phyloP scores from a whole-genome alignment of 2,113 vertebrate species.

The Barnardius zonarius region DNA sequence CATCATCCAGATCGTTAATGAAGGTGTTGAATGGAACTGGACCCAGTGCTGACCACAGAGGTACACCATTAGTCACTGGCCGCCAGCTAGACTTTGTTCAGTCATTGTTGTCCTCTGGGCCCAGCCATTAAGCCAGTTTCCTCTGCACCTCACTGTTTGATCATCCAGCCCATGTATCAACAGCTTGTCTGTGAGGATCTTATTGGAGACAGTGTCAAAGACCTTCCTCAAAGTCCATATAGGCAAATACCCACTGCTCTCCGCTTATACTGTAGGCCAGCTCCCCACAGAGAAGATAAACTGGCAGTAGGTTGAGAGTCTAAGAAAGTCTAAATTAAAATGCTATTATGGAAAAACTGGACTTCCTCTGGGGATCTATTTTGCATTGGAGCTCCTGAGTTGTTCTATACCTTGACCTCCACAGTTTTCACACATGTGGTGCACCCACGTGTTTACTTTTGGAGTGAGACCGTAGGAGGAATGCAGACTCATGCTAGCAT shows the following conservation, averaged over 20 bases:
- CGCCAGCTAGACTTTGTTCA: background rate
- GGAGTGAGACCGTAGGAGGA: background rate
- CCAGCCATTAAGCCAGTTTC: background rate
- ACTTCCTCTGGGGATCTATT: background rate
- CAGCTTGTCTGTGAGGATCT: background rate
- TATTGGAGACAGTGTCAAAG: background rate
- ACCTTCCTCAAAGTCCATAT: background rate
- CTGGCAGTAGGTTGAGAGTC: background rate
- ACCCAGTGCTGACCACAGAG: background rate
- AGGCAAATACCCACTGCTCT: background rate
- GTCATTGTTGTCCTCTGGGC: too few relatives aligned
- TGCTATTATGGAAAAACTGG: background rate
- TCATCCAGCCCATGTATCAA: background rate
- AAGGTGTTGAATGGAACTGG: background rate
- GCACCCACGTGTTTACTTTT: background rate
- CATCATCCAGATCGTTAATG: background rate
- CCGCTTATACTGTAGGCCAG: background rate
- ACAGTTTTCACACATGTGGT: background rate
- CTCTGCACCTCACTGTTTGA: background rate
- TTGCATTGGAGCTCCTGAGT: background rate
- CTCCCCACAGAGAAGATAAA: background rate
- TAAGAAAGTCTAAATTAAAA: background rate
- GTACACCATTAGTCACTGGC: too few relatives aligned
- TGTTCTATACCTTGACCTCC: background rate
- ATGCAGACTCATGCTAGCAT: background rate